A percentile compares a stretch with the other conserved stretches of the same genome.
phyloP scores from a whole-genome alignment of 92 coral and sea anemone genomes.

The Parazoanthus darwini region DNA sequence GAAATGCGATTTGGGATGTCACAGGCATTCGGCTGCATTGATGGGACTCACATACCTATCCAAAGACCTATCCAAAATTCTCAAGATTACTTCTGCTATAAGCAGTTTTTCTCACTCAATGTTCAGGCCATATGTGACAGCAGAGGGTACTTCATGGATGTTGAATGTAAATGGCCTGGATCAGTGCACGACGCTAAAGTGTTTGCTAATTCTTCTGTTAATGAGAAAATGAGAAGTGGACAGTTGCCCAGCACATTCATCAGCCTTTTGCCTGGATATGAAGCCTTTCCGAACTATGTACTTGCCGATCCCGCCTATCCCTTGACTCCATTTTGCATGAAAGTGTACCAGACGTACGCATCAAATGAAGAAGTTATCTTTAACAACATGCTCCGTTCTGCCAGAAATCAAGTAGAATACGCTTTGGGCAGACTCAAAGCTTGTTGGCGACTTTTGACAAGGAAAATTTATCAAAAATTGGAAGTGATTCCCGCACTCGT shows the following conservation, averaged over 20 bases:
- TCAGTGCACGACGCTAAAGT: no score
- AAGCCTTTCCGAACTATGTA: constrained; percentile 43
- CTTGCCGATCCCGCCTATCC: constrained; percentile 41
- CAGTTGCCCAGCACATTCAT: constrained; percentile 29
- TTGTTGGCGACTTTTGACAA: constrained; percentile 41
- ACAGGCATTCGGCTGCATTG: constrained; percentile 43
- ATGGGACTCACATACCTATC: constrained; percentile 48
- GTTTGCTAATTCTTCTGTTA: constrained; percentile 35
- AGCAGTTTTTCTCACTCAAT: constrained; percentile 35
- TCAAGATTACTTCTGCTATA: constrained; percentile 47
- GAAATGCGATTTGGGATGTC: constrained; percentile 46
- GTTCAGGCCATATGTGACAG: constrained; percentile 25
- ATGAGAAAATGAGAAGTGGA: constrained; percentile 41
- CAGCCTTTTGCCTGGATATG: constrained; percentile 40
- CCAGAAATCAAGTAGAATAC: constrained; percentile 36
- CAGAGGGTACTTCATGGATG: neutral
- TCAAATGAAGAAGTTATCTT: constrained; percentile 49
- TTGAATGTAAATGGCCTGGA: constrained; percentile 15
- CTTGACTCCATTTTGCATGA: constrained; percentile 44
- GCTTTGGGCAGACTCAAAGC: constrained; percentile 42
- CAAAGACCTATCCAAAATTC: constrained; percentile 31
- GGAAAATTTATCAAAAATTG: neutral
- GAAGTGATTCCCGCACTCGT: constrained; percentile 6
- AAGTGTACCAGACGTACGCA: constrained; percentile 42
- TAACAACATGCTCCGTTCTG: constrained; percentile 21